phyloP scores from a whole-genome alignment of 2,113 vertebrate species.

The Cavia aperea region DNA sequence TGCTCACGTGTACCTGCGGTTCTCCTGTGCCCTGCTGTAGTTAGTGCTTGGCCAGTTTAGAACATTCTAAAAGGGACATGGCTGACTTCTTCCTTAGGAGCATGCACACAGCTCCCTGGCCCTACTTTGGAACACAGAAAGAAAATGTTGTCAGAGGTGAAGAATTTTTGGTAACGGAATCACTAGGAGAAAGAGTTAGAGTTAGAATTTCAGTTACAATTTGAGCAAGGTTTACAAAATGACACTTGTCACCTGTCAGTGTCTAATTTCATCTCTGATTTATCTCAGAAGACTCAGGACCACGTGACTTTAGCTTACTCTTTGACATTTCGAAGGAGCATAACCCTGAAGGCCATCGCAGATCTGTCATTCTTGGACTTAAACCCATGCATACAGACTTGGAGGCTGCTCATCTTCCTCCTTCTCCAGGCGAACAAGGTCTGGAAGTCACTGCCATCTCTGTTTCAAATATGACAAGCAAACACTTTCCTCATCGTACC shows the following conservation, averaged over 20 bases:
- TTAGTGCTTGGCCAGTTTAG: neutral
- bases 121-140: neutral
- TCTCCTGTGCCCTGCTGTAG: neutral
- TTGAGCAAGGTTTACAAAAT: neutral
- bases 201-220: neutral
- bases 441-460: neutral
- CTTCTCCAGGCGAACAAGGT: neutral
- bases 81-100: neutral
- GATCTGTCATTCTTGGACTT: neutral
- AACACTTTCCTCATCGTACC: accelerated
- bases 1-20: neutral
- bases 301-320: neutral
- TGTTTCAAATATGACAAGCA: neutral
- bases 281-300: neutral
- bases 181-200: neutral
- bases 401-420: neutral
- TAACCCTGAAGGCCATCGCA: neutral
- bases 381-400: neutral
- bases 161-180: neutral
- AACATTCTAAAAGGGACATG: neutral
- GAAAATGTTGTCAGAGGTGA: neutral
- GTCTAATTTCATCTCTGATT: neutral
- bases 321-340: neutral
- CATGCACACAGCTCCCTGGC: neutral
- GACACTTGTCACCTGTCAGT: neutral